These are phyloP conservation scores for Danio aesculapii DNA, from an alignment of 2,797 vertebrate species.

Conservation along the genomic window DNA sequence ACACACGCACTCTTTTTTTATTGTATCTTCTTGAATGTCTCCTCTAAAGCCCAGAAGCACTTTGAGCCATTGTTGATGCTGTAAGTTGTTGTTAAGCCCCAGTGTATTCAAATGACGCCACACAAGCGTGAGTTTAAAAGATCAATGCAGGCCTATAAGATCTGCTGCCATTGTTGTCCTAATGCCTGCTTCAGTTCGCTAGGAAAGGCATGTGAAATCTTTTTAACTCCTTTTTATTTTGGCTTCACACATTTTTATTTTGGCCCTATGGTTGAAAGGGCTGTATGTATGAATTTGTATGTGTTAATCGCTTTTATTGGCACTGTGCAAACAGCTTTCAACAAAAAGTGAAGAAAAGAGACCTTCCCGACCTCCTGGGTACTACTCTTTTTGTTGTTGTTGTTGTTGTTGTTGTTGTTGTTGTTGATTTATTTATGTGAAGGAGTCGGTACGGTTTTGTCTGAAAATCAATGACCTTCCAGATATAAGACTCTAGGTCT, in stretches of 20 bases:
- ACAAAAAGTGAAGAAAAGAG: too few relatives aligned
- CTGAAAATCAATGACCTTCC: too few relatives aligned
- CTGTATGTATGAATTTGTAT: too few relatives aligned
- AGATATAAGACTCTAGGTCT: too few relatives aligned
- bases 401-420: too few relatives aligned
- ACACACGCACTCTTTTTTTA: not conserved
- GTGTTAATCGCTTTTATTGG: too few relatives aligned
- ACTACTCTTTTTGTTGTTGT: too few relatives aligned
- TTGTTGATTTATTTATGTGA: too few relatives aligned
- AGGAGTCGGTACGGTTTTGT: too few relatives aligned
- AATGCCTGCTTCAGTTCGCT: conserved; percentile 77
- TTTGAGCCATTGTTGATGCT: conserved; percentile 60
- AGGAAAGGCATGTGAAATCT: conserved; percentile 42
- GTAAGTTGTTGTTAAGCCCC: conserved; percentile 67
- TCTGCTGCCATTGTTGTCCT: conserved; percentile 72
- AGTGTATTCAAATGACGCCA: conserved; percentile 60
- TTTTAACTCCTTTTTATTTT: not conserved
- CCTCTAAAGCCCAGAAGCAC: conserved; percentile 11
- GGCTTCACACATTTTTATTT: not conserved
- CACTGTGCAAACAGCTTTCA: too few relatives aligned
- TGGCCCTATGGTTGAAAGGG: not conserved
- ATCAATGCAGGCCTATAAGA: conserved; percentile 65
- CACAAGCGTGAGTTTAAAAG: conserved; percentile 64
- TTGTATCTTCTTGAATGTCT: not conserved
- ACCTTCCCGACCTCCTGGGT: too few relatives aligned